Evolutionary conservation across 2,113 vertebrate species (phyloP).

Genomic region (Thamnaconus septentrionalis): DNA sequence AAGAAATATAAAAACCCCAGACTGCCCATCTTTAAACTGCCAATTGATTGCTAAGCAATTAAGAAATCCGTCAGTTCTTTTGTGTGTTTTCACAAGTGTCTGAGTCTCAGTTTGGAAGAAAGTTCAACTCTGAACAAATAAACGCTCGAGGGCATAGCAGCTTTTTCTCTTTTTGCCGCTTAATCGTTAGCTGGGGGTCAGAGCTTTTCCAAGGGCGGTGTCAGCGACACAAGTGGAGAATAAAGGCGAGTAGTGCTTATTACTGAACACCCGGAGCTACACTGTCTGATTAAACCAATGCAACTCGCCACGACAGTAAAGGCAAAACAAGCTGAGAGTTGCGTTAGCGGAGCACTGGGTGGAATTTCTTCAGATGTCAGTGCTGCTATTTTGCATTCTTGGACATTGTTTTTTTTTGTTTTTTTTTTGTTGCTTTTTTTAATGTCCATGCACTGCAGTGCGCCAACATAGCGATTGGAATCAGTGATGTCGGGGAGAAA

Average conservation of each 20-base stretch:
- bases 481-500: not conserved
- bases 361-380: conserved; percentile 1
- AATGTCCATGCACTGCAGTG: not conserved
- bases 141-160: conserved; percentile 7
- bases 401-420: not conserved
- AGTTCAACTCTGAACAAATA: conserved; percentile 9
- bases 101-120: not conserved
- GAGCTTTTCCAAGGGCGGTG: conserved; percentile 9
- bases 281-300: conserved; percentile 22
- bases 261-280: conserved; percentile 26
- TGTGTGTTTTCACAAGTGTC: conserved; percentile 2
- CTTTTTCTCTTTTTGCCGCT: conserved; percentile 14
- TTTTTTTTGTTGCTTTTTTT: too few species aligned
- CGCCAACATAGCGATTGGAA: not conserved
- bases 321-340: conserved; percentile 17
- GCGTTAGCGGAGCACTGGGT: conserved; percentile 18
- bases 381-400: conserved; percentile 11
- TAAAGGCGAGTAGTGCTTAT: conserved; percentile 13
- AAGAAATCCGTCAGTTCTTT: not conserved
- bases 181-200: conserved; percentile 18
- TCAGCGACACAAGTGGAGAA: conserved; percentile 23
- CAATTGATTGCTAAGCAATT: not conserved
- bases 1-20: not conserved
- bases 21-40: not conserved
- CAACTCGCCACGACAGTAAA: conserved; percentile 14